Conservation (phyloP, 2,113 vertebrate species). For the Choloepus hoffmanni region DNA sequence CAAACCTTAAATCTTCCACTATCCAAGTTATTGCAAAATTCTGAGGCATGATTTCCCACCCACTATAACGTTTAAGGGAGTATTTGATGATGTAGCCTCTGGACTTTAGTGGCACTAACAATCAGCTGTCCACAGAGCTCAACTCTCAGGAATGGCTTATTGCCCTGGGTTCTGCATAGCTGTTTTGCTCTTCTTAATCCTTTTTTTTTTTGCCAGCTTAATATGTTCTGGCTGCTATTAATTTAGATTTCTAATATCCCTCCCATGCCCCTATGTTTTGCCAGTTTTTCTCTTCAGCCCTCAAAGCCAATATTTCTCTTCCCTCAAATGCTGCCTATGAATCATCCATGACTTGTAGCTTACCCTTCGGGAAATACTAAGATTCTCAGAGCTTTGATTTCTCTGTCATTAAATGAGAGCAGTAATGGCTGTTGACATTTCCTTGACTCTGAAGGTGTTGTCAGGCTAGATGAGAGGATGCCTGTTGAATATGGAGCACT, state of each 20-base stretch:
- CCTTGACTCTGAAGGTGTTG: background rate
- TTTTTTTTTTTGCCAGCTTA: background rate
- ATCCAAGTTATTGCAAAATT: constrained; percentile 13
- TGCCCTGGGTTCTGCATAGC: background rate
- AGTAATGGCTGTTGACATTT: background rate
- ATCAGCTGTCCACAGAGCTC: background rate
- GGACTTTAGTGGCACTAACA: background rate
- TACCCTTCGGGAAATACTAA: background rate
- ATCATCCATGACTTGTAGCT: background rate
- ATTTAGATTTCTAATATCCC: background rate
- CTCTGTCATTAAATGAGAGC: constrained; percentile 17
- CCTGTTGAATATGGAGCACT: background rate
- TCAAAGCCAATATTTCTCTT: constrained; percentile 18
- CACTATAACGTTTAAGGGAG: constrained; percentile 2
- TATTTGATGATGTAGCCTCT: constrained; percentile 22
- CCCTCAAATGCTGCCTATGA: background rate
- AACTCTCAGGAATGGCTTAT: background rate
- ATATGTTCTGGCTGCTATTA: constrained; percentile 30
- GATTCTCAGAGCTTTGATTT: constrained; percentile 46
- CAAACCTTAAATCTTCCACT: background rate
- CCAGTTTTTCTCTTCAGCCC: constrained; percentile 2
- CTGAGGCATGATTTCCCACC: constrained; percentile 8
- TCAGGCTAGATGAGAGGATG: constrained; percentile 6
- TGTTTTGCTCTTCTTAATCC: background rate
- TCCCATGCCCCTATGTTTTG: background rate